phyloP scores from a whole-genome alignment of 2,888 invertebrate genomes.

The Eupithecia insigniata region DNA sequence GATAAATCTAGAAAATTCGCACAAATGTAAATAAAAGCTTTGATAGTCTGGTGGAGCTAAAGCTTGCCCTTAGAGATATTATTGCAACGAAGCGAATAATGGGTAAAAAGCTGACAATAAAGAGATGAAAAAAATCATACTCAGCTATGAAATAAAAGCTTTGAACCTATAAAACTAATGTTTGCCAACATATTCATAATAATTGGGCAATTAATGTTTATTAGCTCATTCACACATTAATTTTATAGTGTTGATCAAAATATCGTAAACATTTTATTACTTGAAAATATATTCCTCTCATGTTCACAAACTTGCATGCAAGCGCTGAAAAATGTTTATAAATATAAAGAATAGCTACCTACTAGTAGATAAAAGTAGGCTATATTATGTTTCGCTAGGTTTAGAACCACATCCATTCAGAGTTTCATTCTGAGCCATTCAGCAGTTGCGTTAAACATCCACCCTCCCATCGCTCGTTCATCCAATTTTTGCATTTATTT shows the following conservation, averaged over 20 bases:
- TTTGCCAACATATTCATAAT: neutral
- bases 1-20: neutral
- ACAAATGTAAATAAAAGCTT: neutral
- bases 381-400: neutral
- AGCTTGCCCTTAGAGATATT: slow-evolving; percentile 50
- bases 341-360: neutral
- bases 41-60: neutral
- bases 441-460: neutral
- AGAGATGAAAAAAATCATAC: slow-evolving; percentile 24
- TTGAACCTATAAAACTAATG: neutral
- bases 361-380: neutral
- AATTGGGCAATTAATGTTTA: neutral
- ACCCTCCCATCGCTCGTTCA: too few relatives aligned
- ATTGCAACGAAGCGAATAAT: slow-evolving; percentile 72
- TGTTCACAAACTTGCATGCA: neutral
- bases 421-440: neutral
- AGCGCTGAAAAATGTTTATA: neutral
- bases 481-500: neutral
- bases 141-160: too few relatives aligned
- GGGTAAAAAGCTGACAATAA: slow-evolving; percentile 55
- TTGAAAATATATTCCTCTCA: neutral
- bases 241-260: neutral
- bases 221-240: neutral
- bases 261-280: neutral
- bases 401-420: too few relatives aligned